These are phyloP conservation scores for Chloroclysta siterata DNA, from an alignment of 2,888 invertebrate species.

Conservation along the genomic window DNA sequence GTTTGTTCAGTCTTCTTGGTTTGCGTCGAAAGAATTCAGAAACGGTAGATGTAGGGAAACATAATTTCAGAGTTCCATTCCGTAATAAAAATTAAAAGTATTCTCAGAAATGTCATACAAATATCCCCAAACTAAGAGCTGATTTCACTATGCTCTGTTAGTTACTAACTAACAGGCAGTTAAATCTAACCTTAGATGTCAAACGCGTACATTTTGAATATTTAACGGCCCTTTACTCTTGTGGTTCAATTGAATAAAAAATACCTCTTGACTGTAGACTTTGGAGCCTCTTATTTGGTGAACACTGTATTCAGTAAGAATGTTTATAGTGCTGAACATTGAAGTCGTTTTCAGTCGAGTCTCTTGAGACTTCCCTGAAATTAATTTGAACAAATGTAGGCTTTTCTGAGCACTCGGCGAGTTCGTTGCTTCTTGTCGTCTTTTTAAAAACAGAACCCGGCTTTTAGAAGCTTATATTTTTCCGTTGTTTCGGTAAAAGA, in stretches of 20 bases:
- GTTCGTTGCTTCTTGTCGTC: slow-evolving; percentile 13
- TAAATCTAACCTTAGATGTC: too few species aligned
- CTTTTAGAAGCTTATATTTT: slow-evolving; percentile 12
- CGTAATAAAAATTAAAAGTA: too few species aligned
- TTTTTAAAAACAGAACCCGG: slow-evolving; percentile 20
- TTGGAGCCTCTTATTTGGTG: neutral
- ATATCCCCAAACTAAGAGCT: too few species aligned
- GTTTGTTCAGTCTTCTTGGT: slow-evolving; percentile 37
- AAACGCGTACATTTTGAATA: too few species aligned
- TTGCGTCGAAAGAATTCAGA: slow-evolving; percentile 25
- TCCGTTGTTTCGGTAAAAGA: slow-evolving; percentile 20
- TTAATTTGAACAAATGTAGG: slow-evolving; percentile 33
- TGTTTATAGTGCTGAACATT: slow-evolving; percentile 18
- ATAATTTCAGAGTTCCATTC: slow-evolving; percentile 1
- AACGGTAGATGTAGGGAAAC: slow-evolving; percentile 15
- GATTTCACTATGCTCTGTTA: too few species aligned
- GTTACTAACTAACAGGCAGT: too few species aligned
- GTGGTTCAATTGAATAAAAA: too few species aligned
- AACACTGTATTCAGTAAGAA: neutral
- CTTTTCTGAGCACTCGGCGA: slow-evolving; percentile 14
- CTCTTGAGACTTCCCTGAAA: slow-evolving; percentile 30
- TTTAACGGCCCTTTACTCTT: too few species aligned
- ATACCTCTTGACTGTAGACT: neutral
- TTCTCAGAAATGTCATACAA: too few species aligned
- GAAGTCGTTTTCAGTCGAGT: slow-evolving; percentile 17